These are phyloP conservation scores for Muntiacus reevesi DNA, from an alignment of 2,113 vertebrate genomes.

Conservation along the genomic window DNA sequence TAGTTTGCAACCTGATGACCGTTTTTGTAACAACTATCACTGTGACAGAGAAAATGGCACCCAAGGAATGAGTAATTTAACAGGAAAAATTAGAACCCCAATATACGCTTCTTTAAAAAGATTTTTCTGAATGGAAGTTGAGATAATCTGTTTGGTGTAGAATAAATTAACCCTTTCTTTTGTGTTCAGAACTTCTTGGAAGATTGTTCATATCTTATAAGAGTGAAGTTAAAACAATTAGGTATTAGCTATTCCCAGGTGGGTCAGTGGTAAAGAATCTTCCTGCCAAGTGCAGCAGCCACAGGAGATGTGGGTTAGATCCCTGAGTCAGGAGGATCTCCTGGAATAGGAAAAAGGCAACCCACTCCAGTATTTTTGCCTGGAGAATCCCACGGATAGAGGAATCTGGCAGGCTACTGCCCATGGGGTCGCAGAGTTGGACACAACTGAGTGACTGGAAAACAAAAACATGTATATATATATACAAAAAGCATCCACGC, in stretches of 20 bases:
- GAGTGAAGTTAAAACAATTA: background rate
- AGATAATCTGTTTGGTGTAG: slow-evolving; percentile 37
- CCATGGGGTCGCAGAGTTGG: background rate
- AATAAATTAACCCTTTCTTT: slow-evolving; percentile 47
- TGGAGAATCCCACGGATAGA: background rate
- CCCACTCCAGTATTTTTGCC: background rate
- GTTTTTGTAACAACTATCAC: slow-evolving; percentile 62
- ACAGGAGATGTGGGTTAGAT: background rate
- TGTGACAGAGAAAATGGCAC: slow-evolving; percentile 56
- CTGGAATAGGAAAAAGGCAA: background rate
- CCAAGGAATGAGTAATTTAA: slow-evolving; percentile 68
- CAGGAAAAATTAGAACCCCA: slow-evolving; percentile 59
- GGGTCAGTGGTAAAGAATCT: background rate
- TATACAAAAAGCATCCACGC: background rate
- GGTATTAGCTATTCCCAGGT: background rate
- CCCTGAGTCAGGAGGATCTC: background rate
- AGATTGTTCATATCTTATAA: background rate
- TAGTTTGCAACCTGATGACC: slow-evolving; percentile 56
- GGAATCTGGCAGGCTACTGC: background rate
- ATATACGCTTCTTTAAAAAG: slow-evolving; percentile 52
- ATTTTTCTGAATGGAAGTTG: slow-evolving; percentile 57
- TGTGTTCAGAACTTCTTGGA: background rate
- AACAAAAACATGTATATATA: background rate
- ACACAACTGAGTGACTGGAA: background rate
- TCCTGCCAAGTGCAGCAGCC: background rate